phyloP scores from a whole-genome alignment of 2,113 vertebrate species.

The Rutilus rutilus region DNA sequence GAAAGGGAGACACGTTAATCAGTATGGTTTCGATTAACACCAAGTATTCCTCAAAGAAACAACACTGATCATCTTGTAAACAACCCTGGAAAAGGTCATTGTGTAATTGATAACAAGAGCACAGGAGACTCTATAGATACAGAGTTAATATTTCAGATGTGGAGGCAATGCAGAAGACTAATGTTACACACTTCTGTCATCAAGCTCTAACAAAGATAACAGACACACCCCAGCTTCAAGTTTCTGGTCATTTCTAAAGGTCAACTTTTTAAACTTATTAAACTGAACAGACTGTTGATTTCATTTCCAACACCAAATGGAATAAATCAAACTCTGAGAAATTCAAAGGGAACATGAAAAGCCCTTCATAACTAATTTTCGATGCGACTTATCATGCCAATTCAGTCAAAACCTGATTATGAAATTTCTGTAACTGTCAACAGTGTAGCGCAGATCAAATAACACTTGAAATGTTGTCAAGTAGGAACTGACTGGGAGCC shows the following conservation, averaged over 20 bases:
- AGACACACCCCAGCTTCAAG: not conserved
- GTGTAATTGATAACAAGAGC: not conserved
- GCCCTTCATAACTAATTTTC: conserved; percentile 7
- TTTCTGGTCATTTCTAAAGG: not conserved
- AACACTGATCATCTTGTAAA: not conserved
- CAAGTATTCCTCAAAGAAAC: not conserved
- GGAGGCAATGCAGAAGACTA: not conserved
- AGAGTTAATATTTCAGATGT: not conserved
- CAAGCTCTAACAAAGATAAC: not conserved
- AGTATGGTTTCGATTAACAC: not conserved
- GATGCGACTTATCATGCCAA: not conserved
- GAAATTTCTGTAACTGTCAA: not conserved
- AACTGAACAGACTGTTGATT: not conserved
- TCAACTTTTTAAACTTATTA: not conserved
- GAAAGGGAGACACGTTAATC: not conserved
- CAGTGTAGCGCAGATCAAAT: not conserved
- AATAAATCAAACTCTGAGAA: conserved; percentile 4
- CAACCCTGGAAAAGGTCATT: not conserved
- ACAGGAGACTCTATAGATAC: conserved; percentile 1
- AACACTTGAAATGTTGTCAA: not conserved
- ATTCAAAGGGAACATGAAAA: conserved; percentile 15
- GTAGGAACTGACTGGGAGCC: not conserved
- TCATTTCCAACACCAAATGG: conserved; percentile 25
- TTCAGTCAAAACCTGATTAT: not conserved
- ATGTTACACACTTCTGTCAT: not conserved